A percentile compares a stretch with the other conserved stretches of the same genome.
phyloP scores from a whole-genome alignment of 2,888 invertebrate species.

The Celastrina argiolus region DNA sequence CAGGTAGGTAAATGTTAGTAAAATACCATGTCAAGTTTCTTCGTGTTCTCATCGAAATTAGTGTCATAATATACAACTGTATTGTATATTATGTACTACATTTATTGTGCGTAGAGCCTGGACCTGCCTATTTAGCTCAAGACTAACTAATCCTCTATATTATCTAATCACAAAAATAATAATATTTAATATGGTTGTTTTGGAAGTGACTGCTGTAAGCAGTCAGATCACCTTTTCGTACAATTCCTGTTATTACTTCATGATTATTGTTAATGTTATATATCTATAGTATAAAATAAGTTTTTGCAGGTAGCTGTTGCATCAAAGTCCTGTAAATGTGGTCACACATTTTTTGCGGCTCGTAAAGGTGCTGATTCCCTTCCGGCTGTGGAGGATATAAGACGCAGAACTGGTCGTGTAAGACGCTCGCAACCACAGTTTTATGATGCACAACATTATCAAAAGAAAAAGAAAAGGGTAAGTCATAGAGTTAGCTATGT shows the following conservation, averaged over 20 bases:
- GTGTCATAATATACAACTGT: no score
- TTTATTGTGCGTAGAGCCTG: no score
- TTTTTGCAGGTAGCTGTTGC: slow-evolving; percentile 86
- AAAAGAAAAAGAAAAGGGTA: slow-evolving; percentile 83
- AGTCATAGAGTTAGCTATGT: no score
- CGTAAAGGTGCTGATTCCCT: slow-evolving; percentile 76
- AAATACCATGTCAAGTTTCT: neutral
- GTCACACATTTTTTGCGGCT: slow-evolving; percentile 87
- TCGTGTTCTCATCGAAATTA: no score
- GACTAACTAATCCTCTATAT: no score
- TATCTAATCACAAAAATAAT: neutral
- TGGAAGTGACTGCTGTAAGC: no score
- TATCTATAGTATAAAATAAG: slow-evolving; percentile 18
- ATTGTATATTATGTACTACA: no score
- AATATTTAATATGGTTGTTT: no score
- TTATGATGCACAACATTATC: slow-evolving; percentile 88
- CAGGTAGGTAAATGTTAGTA: slow-evolving; percentile 69
- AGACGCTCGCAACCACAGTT: slow-evolving; percentile 88
- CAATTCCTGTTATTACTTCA: no score
- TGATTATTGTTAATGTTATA: no score
- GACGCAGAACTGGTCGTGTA: slow-evolving; percentile 83
- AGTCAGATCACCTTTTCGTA: no score
- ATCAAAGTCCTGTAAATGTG: slow-evolving; percentile 89
- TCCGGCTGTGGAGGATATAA: slow-evolving; percentile 66
- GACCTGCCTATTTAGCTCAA: no score